These are phyloP conservation scores for Solen grandis DNA, from an alignment of 1,140 invertebrate species.

Conservation along the genomic window DNA sequence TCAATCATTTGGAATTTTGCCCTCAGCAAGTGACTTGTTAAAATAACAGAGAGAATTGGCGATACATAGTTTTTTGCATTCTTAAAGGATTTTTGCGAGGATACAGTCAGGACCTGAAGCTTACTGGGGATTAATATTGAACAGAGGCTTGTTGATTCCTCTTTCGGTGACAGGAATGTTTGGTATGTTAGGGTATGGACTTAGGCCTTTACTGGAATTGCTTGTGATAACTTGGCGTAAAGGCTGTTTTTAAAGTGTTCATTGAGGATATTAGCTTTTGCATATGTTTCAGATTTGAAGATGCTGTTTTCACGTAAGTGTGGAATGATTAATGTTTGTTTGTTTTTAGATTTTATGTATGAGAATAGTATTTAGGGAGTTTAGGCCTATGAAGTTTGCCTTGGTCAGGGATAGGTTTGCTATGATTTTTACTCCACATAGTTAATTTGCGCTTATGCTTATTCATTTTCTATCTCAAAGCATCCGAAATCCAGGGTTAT, in stretches of 20 bases:
- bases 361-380: slow-evolving; percentile 27
- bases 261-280: slow-evolving; percentile 22
- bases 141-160: slow-evolving; percentile 25
- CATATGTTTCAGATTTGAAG: not conserved
- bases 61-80: no score
- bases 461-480: slow-evolving; percentile 21
- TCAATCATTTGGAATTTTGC: slow-evolving; percentile 48
- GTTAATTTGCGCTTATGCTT: slow-evolving; percentile 11
- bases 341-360: slow-evolving; percentile 39
- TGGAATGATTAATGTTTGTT: not conserved
- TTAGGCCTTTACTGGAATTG: slow-evolving; percentile 6
- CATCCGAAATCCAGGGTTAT: not conserved
- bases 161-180: slow-evolving; percentile 4
- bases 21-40: slow-evolving; percentile 25
- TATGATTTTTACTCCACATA: not conserved
- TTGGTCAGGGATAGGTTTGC: not conserved
- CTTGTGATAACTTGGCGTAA: not conserved
- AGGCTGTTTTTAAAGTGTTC: slow-evolving; percentile 10
- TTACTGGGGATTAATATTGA: slow-evolving; percentile 23
- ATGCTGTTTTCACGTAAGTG: slow-evolving; percentile 2
- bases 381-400: slow-evolving; percentile 1
- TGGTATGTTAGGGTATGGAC: slow-evolving; percentile 21
- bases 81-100: no score
- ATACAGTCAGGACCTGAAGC: no score
- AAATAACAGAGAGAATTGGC: slow-evolving; percentile 16